These are phyloP conservation scores for Plectropomus leopardus DNA, from an alignment of 2,113 vertebrate genomes.

Conservation along the genomic window DNA sequence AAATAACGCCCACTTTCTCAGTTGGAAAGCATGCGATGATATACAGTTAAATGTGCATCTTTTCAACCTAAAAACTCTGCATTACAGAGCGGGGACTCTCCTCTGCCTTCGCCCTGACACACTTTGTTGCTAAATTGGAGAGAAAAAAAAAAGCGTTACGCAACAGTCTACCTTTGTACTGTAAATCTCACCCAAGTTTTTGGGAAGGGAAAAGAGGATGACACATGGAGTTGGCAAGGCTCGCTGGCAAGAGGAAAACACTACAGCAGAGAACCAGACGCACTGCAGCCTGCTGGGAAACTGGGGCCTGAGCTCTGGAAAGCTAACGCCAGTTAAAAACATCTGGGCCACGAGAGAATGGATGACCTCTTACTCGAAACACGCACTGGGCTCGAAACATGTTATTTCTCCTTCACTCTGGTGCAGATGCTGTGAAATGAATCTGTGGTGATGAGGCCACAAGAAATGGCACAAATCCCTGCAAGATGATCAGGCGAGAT, in stretches of 20 bases:
- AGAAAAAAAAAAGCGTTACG: conserved; percentile 56
- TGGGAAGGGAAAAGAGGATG: conserved; percentile 47
- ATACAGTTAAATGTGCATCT: conserved; percentile 1
- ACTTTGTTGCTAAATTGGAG: conserved; percentile 45
- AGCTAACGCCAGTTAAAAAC: conserved; percentile 67
- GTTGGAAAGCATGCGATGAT: not conserved
- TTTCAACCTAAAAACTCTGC: conserved; percentile 26
- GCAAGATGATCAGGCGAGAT: conserved; percentile 15
- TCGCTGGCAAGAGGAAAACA: conserved; percentile 45
- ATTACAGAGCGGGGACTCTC: conserved; percentile 27
- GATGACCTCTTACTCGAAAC: conserved; percentile 75
- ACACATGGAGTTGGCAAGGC: conserved; percentile 66
- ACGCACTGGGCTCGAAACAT: conserved; percentile 63
- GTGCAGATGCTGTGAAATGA: conserved; percentile 50
- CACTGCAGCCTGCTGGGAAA: conserved; percentile 72
- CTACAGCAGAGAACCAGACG: conserved; percentile 63
- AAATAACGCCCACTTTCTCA: not conserved
- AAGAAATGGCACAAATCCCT: conserved; percentile 11
- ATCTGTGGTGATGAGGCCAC: conserved; percentile 22
- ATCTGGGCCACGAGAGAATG: conserved; percentile 73
- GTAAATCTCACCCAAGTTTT: conserved; percentile 75
- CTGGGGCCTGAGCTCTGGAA: conserved; percentile 54
- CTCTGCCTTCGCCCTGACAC: conserved; percentile 43
- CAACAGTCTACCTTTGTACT: conserved; percentile 68
- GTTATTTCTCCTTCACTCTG: conserved; percentile 57